A percentile compares a stretch with the other conserved stretches of the same genome.
Conservation (phyloP, 2,113 vertebrate genomes). For the Potamarius usumacintae region DNA sequence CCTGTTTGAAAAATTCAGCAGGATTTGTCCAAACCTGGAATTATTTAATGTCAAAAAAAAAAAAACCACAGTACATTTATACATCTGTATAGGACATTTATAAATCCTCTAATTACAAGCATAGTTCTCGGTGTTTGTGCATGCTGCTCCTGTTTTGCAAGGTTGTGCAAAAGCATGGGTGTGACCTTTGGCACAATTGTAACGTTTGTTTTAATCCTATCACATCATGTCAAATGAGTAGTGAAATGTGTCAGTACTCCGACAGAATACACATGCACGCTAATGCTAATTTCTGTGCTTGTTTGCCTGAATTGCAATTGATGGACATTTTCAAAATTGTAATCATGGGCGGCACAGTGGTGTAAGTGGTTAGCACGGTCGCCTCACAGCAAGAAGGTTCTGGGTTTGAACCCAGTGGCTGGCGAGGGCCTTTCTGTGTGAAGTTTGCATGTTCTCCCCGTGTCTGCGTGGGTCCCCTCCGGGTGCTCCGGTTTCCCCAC, state of each 20-base stretch:
- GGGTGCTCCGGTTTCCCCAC: no score
- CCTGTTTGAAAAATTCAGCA: background rate
- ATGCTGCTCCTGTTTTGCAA: background rate
- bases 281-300: background rate
- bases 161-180: background rate
- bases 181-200: background rate
- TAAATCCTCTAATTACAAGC: background rate
- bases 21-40: background rate
- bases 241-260: background rate
- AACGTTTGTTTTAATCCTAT: background rate
- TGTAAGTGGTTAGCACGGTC: no score
- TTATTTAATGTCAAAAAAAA: background rate
- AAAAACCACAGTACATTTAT: no score
- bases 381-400: no score
- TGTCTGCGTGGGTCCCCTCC: no score
- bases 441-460: no score
- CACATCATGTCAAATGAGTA: background rate
- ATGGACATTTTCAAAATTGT: background rate
- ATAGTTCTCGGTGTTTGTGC: background rate
- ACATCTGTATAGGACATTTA: background rate
- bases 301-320: background rate
- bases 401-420: no score
- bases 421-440: no score
- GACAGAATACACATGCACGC: background rate
- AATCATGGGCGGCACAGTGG: no score